A percentile compares a stretch with the other conserved stretches of the same genome.
These are phyloP conservation scores for honey bee (Apis mellifera) DNA, from an alignment of 1,140 invertebrate genomes.

Conservation along the genomic window DNA sequence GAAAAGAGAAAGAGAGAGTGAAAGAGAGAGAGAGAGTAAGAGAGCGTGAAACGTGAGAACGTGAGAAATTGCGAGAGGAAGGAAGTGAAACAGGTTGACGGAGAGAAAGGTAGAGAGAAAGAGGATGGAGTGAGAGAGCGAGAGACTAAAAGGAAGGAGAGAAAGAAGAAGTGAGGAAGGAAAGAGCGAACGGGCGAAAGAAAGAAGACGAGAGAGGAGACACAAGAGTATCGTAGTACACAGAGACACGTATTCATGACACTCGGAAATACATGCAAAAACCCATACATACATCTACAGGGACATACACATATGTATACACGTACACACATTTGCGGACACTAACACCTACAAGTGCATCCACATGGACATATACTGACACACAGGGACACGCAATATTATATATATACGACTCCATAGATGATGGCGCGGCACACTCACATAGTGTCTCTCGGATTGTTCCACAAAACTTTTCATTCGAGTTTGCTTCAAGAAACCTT, in stretches of 20 bases:
- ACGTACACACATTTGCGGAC: conserved; percentile 44
- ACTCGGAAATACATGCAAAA: conserved; percentile 46
- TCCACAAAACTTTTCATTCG: conserved; percentile 83
- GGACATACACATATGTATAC: conserved; percentile 49
- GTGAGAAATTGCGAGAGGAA: conserved; percentile 45
- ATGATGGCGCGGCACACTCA: conserved; percentile 82
- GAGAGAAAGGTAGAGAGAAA: conserved; percentile 23
- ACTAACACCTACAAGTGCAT: conserved; percentile 54
- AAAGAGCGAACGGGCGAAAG: conserved; percentile 55
- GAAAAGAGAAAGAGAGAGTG: conserved; percentile 8
- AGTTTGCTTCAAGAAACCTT: conserved; percentile 83
- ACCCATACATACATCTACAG: conserved; percentile 49
- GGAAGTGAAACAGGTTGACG: conserved; percentile 38
- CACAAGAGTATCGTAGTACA: conserved; percentile 78
- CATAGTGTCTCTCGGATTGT: conserved; percentile 83
- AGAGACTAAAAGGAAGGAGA: conserved; percentile 25
- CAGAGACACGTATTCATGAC: conserved; percentile 50
- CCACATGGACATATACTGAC: conserved; percentile 56
- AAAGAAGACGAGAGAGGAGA: conserved; percentile 65
- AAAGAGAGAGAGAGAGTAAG: conserved; percentile 28
- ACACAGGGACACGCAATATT: conserved; percentile 78
- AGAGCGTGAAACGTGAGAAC: conserved; percentile 31
- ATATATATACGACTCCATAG: conserved; percentile 82
- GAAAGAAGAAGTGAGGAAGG: conserved; percentile 38
- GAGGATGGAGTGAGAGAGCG: conserved; percentile 17